Conservation (phyloP, 2,113 vertebrate species). For the Xiphias gladius region DNA sequence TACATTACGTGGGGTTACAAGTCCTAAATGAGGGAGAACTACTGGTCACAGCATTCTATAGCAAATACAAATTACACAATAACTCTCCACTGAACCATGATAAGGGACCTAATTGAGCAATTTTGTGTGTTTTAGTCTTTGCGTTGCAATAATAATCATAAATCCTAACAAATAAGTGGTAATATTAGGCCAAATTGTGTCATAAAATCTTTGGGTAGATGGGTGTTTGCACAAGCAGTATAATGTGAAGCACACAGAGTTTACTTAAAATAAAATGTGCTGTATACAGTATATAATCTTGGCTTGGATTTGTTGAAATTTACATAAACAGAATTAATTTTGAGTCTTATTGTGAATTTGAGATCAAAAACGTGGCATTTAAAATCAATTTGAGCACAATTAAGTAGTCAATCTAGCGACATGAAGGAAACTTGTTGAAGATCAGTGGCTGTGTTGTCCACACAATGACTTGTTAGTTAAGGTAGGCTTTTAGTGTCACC, state of each 20-base stretch:
- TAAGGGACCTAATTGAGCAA: neutral
- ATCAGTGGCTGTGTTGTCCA: too few relatives aligned
- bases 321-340: neutral
- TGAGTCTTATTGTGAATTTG: neutral
- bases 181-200: neutral
- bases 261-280: neutral
- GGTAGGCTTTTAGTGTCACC: neutral
- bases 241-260: neutral
- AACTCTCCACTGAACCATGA: neutral
- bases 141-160: neutral
- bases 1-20: neutral
- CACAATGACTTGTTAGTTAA: neutral
- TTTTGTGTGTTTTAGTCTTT: neutral
- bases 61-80: neutral
- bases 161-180: neutral
- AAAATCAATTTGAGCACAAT: neutral
- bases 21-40: conserved; percentile 2
- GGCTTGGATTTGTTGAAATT: neutral
- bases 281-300: neutral
- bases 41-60: neutral
- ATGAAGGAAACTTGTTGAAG: neutral
- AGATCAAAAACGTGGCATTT: neutral
- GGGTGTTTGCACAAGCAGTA: neutral
- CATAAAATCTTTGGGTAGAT: neutral
- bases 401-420: neutral